Evolutionary conservation across 2,797 vertebrate species (phyloP).

Genomic region (Podarcis lilfordi): DNA sequence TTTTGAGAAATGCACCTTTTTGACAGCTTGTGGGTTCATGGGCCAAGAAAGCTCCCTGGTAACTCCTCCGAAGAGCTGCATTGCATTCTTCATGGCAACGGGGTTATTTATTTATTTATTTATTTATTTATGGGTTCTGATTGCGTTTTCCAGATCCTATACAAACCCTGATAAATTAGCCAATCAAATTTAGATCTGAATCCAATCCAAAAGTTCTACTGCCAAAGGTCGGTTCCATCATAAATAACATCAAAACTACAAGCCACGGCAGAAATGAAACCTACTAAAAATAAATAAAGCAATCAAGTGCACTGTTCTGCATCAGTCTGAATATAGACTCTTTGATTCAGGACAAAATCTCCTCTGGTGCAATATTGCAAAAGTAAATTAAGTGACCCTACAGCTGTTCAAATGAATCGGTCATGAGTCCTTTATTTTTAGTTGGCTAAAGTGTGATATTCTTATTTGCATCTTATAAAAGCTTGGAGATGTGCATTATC

Average conservation of each 20-base stretch:
- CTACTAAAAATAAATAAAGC: conserved; percentile 40
- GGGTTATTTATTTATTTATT: conserved; percentile 20
- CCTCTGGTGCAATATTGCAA: conserved; percentile 5
- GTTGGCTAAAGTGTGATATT: neutral
- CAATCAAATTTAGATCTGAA: conserved; percentile 60
- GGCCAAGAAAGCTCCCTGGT: conserved; percentile 52
- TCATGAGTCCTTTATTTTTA: neutral
- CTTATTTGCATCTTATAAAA: neutral
- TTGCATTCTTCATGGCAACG: conserved; percentile 58
- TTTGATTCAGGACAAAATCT: conserved; percentile 6
- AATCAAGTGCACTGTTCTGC: conserved; percentile 2
- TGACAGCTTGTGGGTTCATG: conserved; percentile 57
- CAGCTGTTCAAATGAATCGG: neutral
- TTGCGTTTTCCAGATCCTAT: conserved; percentile 18
- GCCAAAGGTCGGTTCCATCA: conserved; percentile 37
- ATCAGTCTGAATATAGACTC: neutral
- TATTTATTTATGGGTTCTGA: conserved; percentile 21
- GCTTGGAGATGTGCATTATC: neutral
- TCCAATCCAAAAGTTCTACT: conserved; percentile 27
- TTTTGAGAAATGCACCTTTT: conserved; percentile 39
- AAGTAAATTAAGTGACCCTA: conserved; percentile 7
- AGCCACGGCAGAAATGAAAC: conserved; percentile 21
- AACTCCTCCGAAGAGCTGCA: conserved; percentile 55
- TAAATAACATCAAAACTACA: conserved; percentile 20
- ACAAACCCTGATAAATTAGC: conserved; percentile 54